Evolutionary conservation across 2,797 vertebrate genomes (phyloP).

Genomic region (Pangasius macronema): DNA sequence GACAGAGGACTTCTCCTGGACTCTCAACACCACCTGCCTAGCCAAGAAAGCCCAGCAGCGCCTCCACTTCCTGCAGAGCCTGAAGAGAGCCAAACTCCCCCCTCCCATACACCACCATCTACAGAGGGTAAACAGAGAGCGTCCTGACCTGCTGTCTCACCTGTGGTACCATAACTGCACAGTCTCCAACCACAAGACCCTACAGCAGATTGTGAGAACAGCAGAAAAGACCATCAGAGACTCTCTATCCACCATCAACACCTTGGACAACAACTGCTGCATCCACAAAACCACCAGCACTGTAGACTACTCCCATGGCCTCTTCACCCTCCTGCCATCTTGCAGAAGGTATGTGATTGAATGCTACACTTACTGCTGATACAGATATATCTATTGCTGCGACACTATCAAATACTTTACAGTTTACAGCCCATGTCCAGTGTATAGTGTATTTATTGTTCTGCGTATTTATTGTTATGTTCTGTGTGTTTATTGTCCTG

Average conservation of each 20-base stretch:
- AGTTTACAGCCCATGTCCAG: not conserved
- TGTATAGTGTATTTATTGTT: not conserved
- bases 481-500: not conserved
- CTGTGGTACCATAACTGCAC: not conserved
- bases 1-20: not conserved
- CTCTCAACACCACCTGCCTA: not conserved
- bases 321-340: not conserved
- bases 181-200: not conserved
- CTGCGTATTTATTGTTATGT: not conserved
- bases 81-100: too few species aligned
- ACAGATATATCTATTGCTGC: not conserved
- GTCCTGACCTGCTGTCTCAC: not conserved
- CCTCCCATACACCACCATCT: not conserved
- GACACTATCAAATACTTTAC: not conserved
- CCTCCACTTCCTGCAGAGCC: not conserved
- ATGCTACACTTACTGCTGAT: not conserved
- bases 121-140: not conserved
- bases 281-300: not conserved
- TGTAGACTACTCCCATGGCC: not conserved
- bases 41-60: not conserved
- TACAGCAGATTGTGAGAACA: not conserved
- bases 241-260: not conserved
- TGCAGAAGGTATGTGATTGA: not conserved
- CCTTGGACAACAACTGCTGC: not conserved
- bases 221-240: not conserved